Evolutionary conservation across 2,888 invertebrate genomes (phyloP).

Genomic region (Imbricaverruca yamaguchii): DNA sequence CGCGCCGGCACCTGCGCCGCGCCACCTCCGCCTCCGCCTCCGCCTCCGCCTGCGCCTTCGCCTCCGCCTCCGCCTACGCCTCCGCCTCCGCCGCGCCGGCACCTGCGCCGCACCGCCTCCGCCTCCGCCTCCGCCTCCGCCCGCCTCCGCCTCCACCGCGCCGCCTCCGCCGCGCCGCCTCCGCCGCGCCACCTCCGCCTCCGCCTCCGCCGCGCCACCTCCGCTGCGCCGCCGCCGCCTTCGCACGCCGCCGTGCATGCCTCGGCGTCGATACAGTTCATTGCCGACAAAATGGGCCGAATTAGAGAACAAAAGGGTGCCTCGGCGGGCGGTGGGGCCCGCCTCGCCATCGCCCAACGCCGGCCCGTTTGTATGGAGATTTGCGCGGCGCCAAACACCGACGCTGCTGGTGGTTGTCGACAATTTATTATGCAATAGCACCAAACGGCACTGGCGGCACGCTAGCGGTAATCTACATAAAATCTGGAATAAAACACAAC

Average conservation of each 20-base stretch:
- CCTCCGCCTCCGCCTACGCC: background rate
- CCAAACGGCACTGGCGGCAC: background rate
- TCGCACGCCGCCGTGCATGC: background rate
- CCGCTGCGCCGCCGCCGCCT: too few species aligned
- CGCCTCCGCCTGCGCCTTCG: too few species aligned
- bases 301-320: constrained; percentile 6
- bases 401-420: background rate
- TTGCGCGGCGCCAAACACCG: background rate
- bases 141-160: background rate
- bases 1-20: too few species aligned
- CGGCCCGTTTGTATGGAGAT: constrained; percentile 19
- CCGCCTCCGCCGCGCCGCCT: background rate
- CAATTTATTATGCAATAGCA: constrained; percentile 18
- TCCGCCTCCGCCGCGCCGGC: too few species aligned
- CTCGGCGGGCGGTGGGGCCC: constrained; percentile 4
- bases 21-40: too few species aligned
- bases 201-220: background rate
- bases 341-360: background rate
- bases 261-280: constrained; percentile 1
- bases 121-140: too few species aligned
- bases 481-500: constrained; percentile 12
- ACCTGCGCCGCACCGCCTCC: too few species aligned
- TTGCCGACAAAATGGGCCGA: constrained; percentile 8
- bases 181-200: too few species aligned
- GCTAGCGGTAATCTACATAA: constrained; percentile 7